Base-by-base conservation (phyloP, 2,113 vertebrate genomes). In the Plecturocebus donacophilus region DNA sequence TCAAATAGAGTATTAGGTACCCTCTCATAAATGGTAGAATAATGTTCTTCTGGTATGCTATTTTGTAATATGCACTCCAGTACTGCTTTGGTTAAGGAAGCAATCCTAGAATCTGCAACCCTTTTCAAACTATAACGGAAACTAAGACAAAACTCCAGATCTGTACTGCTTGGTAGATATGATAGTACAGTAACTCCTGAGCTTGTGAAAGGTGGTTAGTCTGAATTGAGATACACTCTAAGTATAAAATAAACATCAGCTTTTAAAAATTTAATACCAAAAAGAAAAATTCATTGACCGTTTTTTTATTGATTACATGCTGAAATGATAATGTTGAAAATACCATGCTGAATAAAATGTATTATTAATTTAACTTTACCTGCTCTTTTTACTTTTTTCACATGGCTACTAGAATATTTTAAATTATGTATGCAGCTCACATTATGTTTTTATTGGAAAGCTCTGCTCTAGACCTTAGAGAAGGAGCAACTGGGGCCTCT, bases 401-500 rank as follows among this genome's bases (percentile, higher is more conserved):
- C 71, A 17, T 38, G n/a, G 16, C 16, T 82, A 19, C 16, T 77
- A 30, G 4, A 19, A 86, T 42, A 71, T 64, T 47, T 38, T 30
- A 20, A 54, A 27, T 70, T 68, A 45, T 4, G 6, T 45, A 56
- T 4, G 32, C 6, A 16, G 38, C 7, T 83, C 38, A 14, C 3
- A 10, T 42, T 87, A 12, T 38, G 14, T 91, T 73, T 95, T 13
- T 30, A 30, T 56, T 47, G 35, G 35, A 54, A 92, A 61, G 12
- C 6, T 47, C 13, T 86, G 3, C n/a, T 75, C 32, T 68, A 75
- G 76, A 79, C 9, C 3, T 61, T 27, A 25, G 27, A 47, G 52
- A 12, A 49, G 19, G 2, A 42, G 19, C 1, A 11, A 12, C 2
- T 1, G 14, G 11, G 38, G 12, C 2, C 0, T 77, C 38, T 68